phyloP scores from a whole-genome alignment of 2,888 invertebrate genomes.

The Ommatoiulus sabulosus region DNA sequence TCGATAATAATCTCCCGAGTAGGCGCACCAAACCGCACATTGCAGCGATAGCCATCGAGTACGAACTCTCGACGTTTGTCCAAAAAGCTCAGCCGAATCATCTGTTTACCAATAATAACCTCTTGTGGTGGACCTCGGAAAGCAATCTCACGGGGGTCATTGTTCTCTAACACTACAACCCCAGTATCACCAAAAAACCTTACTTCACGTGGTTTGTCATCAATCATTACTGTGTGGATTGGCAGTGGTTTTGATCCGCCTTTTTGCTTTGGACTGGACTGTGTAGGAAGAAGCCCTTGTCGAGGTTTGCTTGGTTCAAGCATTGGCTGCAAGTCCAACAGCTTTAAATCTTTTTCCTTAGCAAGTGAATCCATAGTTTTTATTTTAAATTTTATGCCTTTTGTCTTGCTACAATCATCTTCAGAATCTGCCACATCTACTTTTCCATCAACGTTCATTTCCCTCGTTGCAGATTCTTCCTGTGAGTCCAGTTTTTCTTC shows the following conservation, averaged over 20 bases:
- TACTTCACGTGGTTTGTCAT: constrained; percentile 83
- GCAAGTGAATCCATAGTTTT: not conserved
- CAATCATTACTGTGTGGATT: constrained; percentile 71
- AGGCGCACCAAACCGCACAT: constrained; percentile 89
- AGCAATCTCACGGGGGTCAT: constrained; percentile 86
- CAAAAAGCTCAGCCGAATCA: constrained; percentile 53
- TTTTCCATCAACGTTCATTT: not conserved
- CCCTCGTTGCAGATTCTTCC: not conserved
- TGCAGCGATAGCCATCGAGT: constrained; percentile 69
- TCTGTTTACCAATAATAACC: constrained; percentile 79
- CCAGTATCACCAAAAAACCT: constrained; percentile 88
- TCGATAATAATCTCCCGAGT: constrained; percentile 92
- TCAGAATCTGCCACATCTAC: not conserved
- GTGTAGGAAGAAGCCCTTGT: not conserved
- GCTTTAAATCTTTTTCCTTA: constrained; percentile 32
- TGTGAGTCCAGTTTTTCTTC: not conserved
- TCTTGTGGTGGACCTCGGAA: constrained; percentile 81
- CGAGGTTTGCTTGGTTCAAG: not conserved
- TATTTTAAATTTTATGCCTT: not conserved
- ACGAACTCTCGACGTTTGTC: constrained; percentile 60
- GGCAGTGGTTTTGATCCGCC: not conserved
- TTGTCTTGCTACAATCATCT: not conserved
- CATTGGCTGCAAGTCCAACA: not conserved
- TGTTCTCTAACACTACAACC: constrained; percentile 85
- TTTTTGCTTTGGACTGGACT: not conserved